Evolutionary conservation across 2,888 invertebrate genomes (phyloP), one percentile per base, ranked within the genome.

Genomic region (Peribatodes rhomboidaria): DNA sequence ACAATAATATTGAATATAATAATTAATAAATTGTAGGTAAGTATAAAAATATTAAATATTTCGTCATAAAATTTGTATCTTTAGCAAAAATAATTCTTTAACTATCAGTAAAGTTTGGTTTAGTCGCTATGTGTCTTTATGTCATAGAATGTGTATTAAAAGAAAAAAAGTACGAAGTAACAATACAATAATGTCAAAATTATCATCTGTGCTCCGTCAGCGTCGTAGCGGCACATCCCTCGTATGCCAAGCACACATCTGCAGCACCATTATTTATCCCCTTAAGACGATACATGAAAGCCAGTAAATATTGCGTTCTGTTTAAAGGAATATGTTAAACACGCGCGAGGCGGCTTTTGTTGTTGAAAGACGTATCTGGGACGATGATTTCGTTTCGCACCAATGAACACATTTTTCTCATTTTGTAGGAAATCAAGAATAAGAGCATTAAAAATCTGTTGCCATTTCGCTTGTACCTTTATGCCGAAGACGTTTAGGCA

Each of bases 321-420:
- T 84, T 86, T 85, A 86, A 81, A 86, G 84, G 85, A 88, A 88
- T 87, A 88, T 88, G 88, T 90, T 83, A 86, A 89, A 87, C 87
- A 86, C 85, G 85, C 84, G 83, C 83, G 78, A 73, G 74, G 72
- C 77, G 79, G 85, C 86, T 86, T 89, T 90, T 87, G 88, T 88
- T 87, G 84, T 83, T 84, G 83, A 83, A 79, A 85, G 87, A 88
- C 85, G 87, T 86, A 87, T 89, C 87, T 87, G 84, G 80, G 71
- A 84, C 82, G 86, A 87, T 87, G 88, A 89, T 90, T 90, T 87
- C 80, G 79, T 87, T 88, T 83, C 89, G 82, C 86, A 67, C 84
- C 89, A 87, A 86, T 87, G 87, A 90, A 87, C 87, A 87, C 86
- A 86, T 89, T 89, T 88, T 88, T 85, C 82, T 81, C 82, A 85